These are phyloP conservation scores for Microtus richardsoni DNA, from an alignment of 2,113 vertebrate genomes.

Conservation along the genomic window DNA sequence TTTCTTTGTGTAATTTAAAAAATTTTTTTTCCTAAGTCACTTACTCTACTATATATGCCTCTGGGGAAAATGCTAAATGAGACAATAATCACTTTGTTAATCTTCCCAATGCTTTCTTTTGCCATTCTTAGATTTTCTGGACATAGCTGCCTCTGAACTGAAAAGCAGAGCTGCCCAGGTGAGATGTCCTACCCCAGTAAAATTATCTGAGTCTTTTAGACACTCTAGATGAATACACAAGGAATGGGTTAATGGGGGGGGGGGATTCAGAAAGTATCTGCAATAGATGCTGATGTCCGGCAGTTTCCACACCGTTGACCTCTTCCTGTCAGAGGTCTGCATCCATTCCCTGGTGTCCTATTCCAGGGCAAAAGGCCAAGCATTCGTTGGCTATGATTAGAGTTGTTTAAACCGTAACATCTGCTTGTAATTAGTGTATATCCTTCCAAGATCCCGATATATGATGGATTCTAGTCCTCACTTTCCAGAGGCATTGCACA, in stretches of 20 bases:
- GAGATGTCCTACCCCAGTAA: not conserved
- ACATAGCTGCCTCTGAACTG: not conserved
- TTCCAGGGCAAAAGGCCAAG: constrained; percentile 69
- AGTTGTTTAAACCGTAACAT: constrained; percentile 74
- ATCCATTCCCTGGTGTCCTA: constrained; percentile 39
- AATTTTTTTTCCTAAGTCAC: constrained; percentile 8
- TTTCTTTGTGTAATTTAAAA: not conserved
- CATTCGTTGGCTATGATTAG: constrained; percentile 68
- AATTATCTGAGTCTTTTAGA: not conserved
- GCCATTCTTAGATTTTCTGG: not conserved
- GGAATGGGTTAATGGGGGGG: constrained; percentile 52
- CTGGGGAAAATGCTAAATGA: not conserved
- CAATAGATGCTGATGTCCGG: constrained; percentile 12
- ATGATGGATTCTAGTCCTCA: constrained; percentile 72
- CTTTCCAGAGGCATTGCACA: constrained; percentile 73
- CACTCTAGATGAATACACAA: constrained; percentile 12
- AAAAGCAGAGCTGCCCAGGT: not conserved
- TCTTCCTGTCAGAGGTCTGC: constrained; percentile 53
- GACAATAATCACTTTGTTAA: not conserved
- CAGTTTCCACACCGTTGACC: constrained; percentile 42
- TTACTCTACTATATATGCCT: not conserved
- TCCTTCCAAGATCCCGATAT: constrained; percentile 75
- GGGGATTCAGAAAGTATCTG: constrained; percentile 29
- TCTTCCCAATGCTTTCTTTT: not conserved
- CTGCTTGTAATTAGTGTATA: constrained; percentile 78